Conservation (phyloP, 2,797 vertebrate genomes). For the Alcedo quadribrachys region DNA sequence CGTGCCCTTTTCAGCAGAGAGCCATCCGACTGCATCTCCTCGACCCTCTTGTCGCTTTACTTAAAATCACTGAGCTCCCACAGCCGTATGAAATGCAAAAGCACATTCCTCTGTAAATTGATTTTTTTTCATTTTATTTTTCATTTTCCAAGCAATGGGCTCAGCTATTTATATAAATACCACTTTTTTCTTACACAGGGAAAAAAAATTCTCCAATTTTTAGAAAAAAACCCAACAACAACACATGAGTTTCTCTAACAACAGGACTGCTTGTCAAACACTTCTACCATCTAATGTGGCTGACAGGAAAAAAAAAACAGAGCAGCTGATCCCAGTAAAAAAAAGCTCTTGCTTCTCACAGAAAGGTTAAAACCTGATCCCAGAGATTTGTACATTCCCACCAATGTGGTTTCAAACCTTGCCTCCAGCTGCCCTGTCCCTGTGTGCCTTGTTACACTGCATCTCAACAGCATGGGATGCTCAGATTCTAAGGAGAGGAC, state of each 20-base stretch:
- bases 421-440: not conserved
- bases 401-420: not conserved
- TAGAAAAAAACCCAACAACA: not conserved
- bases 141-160: not conserved
- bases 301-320: not conserved
- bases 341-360: not conserved
- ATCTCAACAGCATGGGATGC: not conserved
- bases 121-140: not conserved
- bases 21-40: not conserved
- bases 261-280: not conserved
- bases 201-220: not conserved
- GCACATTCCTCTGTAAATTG: constrained; percentile 58
- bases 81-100: not conserved
- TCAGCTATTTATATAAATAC: not conserved
- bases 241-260: not conserved
- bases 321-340: not conserved
- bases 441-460: not conserved
- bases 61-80: not conserved
- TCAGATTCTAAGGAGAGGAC: not conserved
- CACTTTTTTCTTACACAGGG: not conserved
- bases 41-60: not conserved
- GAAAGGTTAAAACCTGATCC: not conserved
- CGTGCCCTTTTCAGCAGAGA: not conserved
- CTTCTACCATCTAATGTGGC: not conserved
- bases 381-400: not conserved